A percentile compares a stretch with the other conserved stretches of the same genome.
Evolutionary conservation across 53 echinoderm and acorn worm genomes (phyloP).

Genomic region (Holothuria scabra): DNA sequence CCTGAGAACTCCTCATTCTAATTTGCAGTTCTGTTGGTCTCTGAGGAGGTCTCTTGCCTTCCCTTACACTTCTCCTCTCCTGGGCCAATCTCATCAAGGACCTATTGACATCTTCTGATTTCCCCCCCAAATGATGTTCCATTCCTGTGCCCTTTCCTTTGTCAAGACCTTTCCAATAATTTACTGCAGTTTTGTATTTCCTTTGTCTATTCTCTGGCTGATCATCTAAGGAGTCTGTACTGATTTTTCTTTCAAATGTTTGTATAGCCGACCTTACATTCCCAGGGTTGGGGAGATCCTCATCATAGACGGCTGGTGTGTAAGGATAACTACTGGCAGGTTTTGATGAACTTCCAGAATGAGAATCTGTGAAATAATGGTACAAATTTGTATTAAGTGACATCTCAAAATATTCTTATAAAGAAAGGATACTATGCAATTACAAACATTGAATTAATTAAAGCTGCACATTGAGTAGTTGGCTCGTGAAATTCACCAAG

Average conservation of each 20-base stretch:
- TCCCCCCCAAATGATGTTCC: conserved; percentile 22
- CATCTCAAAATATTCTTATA: no score
- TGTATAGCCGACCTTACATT: conserved; percentile 78
- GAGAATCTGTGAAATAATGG: no score
- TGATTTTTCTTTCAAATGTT: conserved; percentile 84
- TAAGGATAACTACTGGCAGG: conserved; percentile 57
- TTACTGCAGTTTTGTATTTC: conserved; percentile 71
- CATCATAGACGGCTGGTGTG: conserved; percentile 29
- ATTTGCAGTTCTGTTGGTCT: conserved; percentile 50
- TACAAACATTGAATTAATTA: no score
- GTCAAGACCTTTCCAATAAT: conserved; percentile 83
- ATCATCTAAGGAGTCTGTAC: conserved; percentile 41
- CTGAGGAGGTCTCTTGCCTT: conserved; percentile 51
- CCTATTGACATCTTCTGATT: conserved; percentile 41
- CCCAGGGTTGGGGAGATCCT: conserved; percentile 57
- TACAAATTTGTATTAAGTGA: no score
- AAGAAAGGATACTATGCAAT: no score
- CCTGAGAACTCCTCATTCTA: conserved; percentile 77
- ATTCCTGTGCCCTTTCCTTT: conserved; percentile 17
- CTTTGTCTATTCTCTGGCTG: conserved; percentile 60
- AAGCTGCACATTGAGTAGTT: no score
- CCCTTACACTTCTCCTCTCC: conserved; percentile 83
- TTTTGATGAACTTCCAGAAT: no score
- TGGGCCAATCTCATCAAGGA: conserved; percentile 77
- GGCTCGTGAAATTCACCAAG: no score